Evolutionary conservation across 2,888 invertebrate genomes (phyloP).

Genomic region (Chloroclysta siterata): DNA sequence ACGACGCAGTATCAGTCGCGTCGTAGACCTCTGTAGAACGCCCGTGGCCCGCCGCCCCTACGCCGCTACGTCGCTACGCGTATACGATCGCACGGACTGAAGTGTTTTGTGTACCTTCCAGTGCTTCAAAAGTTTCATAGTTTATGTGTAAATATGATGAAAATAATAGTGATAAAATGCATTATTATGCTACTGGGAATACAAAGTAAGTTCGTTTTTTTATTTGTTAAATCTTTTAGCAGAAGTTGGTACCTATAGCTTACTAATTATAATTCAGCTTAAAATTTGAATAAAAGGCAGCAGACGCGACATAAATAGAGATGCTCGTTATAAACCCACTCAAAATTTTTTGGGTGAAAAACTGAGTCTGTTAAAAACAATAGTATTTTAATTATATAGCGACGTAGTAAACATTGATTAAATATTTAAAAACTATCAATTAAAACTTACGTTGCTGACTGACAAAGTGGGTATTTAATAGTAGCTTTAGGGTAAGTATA

Average conservation of each 20-base stretch:
- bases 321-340: no score
- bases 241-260: not conserved
- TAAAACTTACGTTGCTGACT: no score
- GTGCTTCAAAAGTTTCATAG: slow-evolving; percentile 39
- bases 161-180: slow-evolving; percentile 49
- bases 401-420: no score
- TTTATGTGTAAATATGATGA: slow-evolving; percentile 49
- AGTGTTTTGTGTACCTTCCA: slow-evolving; percentile 34
- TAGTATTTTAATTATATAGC: no score
- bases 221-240: not conserved
- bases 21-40: slow-evolving; percentile 49
- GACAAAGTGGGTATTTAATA: no score
- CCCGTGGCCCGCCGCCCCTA: slow-evolving; percentile 48
- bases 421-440: no score
- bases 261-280: no score
- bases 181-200: slow-evolving; percentile 52
- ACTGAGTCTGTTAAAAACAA: no score
- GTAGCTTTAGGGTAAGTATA: no score
- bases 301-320: no score
- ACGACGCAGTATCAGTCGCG: slow-evolving; percentile 50
- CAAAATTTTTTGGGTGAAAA: no score
- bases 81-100: slow-evolving; percentile 28
- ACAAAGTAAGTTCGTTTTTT: slow-evolving; percentile 51
- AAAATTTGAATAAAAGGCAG: no score
- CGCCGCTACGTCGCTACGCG: slow-evolving; percentile 43